Evolutionary conservation across 1,140 invertebrate genomes (phyloP).

Genomic region (Micrasema minimum): DNA sequence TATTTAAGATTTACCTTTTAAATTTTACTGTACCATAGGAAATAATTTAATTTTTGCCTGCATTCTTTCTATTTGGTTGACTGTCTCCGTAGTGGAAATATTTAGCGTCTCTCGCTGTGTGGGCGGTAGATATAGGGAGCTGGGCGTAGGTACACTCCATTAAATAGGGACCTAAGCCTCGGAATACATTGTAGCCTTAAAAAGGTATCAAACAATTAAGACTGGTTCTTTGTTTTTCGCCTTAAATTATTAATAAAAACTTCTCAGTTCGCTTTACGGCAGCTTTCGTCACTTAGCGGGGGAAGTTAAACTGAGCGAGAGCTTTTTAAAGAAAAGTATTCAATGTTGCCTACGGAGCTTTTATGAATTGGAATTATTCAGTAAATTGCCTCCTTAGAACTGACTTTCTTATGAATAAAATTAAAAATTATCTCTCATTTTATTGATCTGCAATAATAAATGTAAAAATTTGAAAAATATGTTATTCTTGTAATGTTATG

Average conservation of each 20-base stretch:
- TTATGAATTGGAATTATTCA: too few relatives aligned
- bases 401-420: too few relatives aligned
- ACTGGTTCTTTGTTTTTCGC: slow-evolving; percentile 53
- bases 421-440: too few relatives aligned
- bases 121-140: slow-evolving; percentile 10
- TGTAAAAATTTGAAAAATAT: too few relatives aligned
- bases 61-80: slow-evolving; percentile 34
- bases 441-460: too few relatives aligned
- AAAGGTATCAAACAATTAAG: slow-evolving; percentile 55
- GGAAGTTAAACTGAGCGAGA: slow-evolving; percentile 28
- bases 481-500: too few relatives aligned
- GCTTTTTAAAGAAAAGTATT: too few relatives aligned
- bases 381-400: too few relatives aligned
- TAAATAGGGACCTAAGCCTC: slow-evolving; percentile 53
- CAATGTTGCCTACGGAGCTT: too few relatives aligned
- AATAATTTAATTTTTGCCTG: too few relatives aligned
- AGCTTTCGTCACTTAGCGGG: slow-evolving; percentile 46
- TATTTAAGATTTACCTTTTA: too few relatives aligned
- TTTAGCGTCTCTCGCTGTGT: slow-evolving; percentile 8
- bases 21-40: too few relatives aligned
- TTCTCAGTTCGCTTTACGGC: slow-evolving; percentile 50
- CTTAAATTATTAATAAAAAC: slow-evolving; percentile 55
- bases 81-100: slow-evolving; percentile 2
- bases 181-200: slow-evolving; percentile 54
- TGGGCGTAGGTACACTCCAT: slow-evolving; percentile 51